Base-by-base conservation (phyloP, 2,797 vertebrate genomes). In the Acanthis flammea region DNA sequence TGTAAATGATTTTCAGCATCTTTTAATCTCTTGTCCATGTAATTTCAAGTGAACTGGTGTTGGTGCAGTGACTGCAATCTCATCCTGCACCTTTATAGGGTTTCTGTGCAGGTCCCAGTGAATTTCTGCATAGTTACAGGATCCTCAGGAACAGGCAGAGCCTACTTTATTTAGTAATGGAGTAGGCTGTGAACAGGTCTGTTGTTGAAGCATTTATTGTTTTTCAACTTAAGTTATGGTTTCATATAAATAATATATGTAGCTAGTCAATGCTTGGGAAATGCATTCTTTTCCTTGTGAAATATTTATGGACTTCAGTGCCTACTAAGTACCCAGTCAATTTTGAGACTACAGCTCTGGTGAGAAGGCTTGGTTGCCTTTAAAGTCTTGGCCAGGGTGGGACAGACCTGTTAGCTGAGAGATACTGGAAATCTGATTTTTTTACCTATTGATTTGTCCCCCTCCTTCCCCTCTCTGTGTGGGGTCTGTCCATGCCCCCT, bases 211-310 rank as follows among this genome's bases (percentile, higher is more conserved):
- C 95, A 95, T 94, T 96, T 94, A 92, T 94, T 97, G 95, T 95
- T 96, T 96, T 98, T 97, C 97, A 97, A 94, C 95, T 96, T 95
- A 97, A 97, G 97, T 97, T 98, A 97, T 96, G 93, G 96, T 97
- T 98, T 97, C 94, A 96, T 97, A 97, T 98, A 97, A 98, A 98
- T 98, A 98, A 98, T 98, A 96, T 93, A 97, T 98, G 96, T 62
- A 90, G 94, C 91, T 66, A 97, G 97, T 96, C 95, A 84, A 95
- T 96, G 96, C 97, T 70, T 95, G 96, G 92, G 95, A 97, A 97
- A 96, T 97, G 97, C 95, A 92, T 97, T 97, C 97, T 96, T 97
- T 96, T 95, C 50, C 80, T 96, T 90, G 94, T 98, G 97, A 98
- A 98, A 98, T 98, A 98, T 98, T 98, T 97, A 98, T 98, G 94